Conservation (phyloP, 2,888 invertebrate species). For the Dryobota labecula region DNA sequence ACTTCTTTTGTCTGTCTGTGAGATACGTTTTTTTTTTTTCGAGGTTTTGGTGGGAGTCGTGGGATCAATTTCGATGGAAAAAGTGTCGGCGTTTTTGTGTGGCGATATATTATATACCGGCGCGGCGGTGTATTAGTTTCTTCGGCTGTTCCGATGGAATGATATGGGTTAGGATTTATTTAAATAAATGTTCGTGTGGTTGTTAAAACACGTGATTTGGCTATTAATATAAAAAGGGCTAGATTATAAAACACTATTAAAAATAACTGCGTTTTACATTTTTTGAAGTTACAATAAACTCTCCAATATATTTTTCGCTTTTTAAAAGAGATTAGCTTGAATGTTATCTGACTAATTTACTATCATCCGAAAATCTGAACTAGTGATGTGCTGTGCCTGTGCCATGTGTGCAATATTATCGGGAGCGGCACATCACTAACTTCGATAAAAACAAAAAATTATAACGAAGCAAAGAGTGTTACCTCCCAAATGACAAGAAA, state of each 20-base stretch:
- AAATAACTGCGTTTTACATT: neutral
- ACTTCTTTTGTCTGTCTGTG: constrained; percentile 35
- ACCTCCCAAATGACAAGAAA: too few relatives aligned
- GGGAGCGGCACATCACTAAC: too few relatives aligned
- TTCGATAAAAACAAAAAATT: too few relatives aligned
- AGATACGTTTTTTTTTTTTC: constrained; percentile 12
- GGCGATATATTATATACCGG: too few relatives aligned
- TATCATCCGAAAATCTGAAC: neutral
- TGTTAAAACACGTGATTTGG: constrained; percentile 14
- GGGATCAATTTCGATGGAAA: constrained; percentile 28
- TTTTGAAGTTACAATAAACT: neutral
- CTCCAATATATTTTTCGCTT: neutral
- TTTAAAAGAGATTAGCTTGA: neutral
- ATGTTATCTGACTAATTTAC: neutral
- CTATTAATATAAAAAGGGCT: neutral
- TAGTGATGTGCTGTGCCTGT: too few relatives aligned
- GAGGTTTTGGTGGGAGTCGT: neutral
- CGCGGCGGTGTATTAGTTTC: constrained; percentile 17
- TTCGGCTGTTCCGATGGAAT: neutral
- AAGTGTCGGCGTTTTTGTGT: constrained; percentile 27
- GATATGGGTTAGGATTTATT: constrained; percentile 13
- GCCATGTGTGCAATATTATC: too few relatives aligned
- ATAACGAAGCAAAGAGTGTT: too few relatives aligned
- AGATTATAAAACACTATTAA: neutral
- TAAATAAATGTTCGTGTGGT: neutral